These are phyloP conservation scores for Lates calcarifer DNA, from an alignment of 2,113 vertebrate genomes.

Conservation along the genomic window DNA sequence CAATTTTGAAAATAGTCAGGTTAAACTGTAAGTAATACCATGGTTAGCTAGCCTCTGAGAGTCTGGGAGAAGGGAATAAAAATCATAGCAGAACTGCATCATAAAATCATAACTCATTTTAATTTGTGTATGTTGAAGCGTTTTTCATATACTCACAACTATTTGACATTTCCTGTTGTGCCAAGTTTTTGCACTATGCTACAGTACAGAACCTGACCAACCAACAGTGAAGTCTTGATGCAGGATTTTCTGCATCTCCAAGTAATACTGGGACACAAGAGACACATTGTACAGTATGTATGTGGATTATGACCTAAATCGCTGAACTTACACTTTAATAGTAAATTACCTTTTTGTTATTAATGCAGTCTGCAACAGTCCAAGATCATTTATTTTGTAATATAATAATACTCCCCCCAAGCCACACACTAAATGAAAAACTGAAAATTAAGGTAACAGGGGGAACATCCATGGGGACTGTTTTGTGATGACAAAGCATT, in stretches of 20 bases:
- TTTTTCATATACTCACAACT: not conserved
- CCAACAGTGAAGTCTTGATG: slow-evolving; percentile 5
- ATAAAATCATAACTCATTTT: slow-evolving; percentile 10
- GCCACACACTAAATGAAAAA: not conserved
- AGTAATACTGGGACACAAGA: not conserved
- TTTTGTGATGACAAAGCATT: slow-evolving; percentile 17
- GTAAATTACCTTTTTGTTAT: not conserved
- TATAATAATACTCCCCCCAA: not conserved
- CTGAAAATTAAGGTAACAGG: not conserved
- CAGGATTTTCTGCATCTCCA: not conserved
- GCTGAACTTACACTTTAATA: not conserved
- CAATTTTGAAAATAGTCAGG: not conserved
- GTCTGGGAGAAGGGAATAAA: not conserved
- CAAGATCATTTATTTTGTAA: not conserved
- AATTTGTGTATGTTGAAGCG: not conserved
- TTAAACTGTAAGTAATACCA: not conserved
- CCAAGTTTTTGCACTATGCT: not conserved
- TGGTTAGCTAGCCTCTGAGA: not conserved
- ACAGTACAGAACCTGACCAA: not conserved
- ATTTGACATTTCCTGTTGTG: not conserved
- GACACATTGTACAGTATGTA: slow-evolving; percentile 4
- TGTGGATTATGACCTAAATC: not conserved
- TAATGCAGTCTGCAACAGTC: not conserved
- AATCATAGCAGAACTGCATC: not conserved
- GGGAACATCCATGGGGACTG: not conserved